Percentiles rank a stretch among this genome's conserved stretches.
These are phyloP conservation scores for Drosophila nigromelanica DNA, from an alignment of 1,140 invertebrate genomes.

Conservation along the genomic window DNA sequence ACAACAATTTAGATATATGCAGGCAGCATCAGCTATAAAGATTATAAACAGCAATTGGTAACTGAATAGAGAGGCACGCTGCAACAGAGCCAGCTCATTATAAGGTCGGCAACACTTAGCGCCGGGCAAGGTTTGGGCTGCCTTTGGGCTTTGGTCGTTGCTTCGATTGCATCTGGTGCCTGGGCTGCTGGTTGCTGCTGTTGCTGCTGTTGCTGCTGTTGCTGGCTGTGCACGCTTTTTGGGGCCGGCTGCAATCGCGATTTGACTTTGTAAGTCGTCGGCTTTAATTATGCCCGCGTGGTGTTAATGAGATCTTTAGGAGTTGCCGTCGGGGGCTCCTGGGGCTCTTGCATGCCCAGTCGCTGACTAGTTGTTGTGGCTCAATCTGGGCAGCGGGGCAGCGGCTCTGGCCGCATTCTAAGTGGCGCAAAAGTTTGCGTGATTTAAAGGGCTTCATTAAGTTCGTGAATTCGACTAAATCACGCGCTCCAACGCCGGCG, in stretches of 20 bases:
- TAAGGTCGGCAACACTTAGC: constrained; percentile 74
- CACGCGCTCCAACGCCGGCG: constrained; percentile 71
- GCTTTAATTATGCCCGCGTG: constrained; percentile 83
- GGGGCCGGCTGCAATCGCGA: constrained; percentile 68
- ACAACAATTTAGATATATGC: constrained; percentile 6
- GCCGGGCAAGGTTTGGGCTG: constrained; percentile 44
- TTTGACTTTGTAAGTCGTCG: constrained; percentile 68
- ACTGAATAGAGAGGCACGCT: constrained; percentile 33
- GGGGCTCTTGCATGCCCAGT: constrained; percentile 4
- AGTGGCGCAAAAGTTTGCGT: constrained; percentile 81
- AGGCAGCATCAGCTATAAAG: constrained; percentile 37
- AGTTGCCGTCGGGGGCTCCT: constrained; percentile 33
- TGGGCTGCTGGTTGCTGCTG: constrained; percentile 29
- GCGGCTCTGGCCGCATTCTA: constrained; percentile 48
- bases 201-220: constrained; percentile 33
- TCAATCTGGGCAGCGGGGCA: constrained; percentile 49
- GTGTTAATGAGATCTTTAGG: constrained; percentile 83
- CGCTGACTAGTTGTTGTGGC: constrained; percentile 68
- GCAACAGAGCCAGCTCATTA: constrained; percentile 60
- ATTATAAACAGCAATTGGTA: constrained; percentile 49
- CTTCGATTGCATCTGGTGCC: constrained; percentile 67
- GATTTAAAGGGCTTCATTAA: constrained; percentile 84
- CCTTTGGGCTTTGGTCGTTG: constrained; percentile 48
- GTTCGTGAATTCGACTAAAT: constrained; percentile 84
- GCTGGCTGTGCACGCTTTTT: constrained; percentile 50